Percentiles rank a stretch among this genome's conserved stretches.
Conservation (phyloP, 2,113 vertebrate genomes). For the pig (Sus scrofa) region T2T-Sscrofa CM000812.6:125727501-125728000, state of each 20-base stretch:
- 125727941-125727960: too few relatives aligned
- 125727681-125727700: background rate
- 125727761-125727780: background rate
- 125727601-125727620: slow-evolving; percentile 14
- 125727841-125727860: background rate
- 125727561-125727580: background rate
- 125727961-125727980: too few relatives aligned
- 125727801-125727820: background rate
- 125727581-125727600: background rate
- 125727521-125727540: background rate
- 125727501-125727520: background rate
- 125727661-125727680: background rate
- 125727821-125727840: background rate
- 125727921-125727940: too few relatives aligned
- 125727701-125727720: background rate
- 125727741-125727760: background rate
- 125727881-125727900: too few relatives aligned
- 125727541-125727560: background rate
- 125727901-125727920: too few relatives aligned
- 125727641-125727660: background rate
- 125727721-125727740: background rate
- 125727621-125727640: background rate
- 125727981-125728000: too few relatives aligned
- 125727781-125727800: background rate
- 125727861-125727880: background rate